Evolutionary conservation across 2,797 vertebrate genomes (phyloP), one percentile per base, ranked within the genome.

Genomic region (Tauraco hartlaubi): DNA sequence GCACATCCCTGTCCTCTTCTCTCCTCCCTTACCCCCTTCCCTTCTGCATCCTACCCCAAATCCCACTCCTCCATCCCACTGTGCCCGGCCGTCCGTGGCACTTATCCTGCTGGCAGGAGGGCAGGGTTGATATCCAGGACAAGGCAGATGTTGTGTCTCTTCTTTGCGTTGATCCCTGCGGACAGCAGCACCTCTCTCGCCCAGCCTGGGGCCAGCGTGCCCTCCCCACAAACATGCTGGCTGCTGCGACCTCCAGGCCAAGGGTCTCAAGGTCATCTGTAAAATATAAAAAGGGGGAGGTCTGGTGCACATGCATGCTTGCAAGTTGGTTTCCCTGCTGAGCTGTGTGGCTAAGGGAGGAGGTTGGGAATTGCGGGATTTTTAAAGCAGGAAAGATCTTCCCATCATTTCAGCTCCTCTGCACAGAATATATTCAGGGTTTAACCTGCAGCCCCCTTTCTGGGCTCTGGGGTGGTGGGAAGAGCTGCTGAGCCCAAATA

Each of bases 401-500:
- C 90, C 67, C 83, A 93, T 92, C 55, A 0, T 76, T 95, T 95
- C 90, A 79, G 92, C 88, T 82, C 63, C 85, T 85, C 85, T 86
- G 96, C 59, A 59, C 74, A 59, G 83, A 91, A 94, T 88, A 79
- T 90, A 93, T 96, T 90, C 93, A 94, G 95, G 93, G 85, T 94
- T 97, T 96, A 96, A 97, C 96, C 94, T 95, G 96, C 67, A 97
- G 80, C 94, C 94, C 88, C 80, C 35, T 94, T 92, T 96, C 52
- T 63, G 86, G 58, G 94, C 94, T 95, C 93, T 79, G 95, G 94
- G 96, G 92, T 94, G 96, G 95, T 96, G 94, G 96, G 96, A 97
- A 95, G 96, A 96, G 95, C 90, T 95, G 94, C 94, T 97, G 97
- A 97, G 96, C 94, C 96, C 95, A 94, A 97, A 97, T 96, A 98